These are phyloP conservation scores for Latrodectus geometricus DNA, from an alignment of 1,140 invertebrate genomes.

Conservation along the genomic window DNA sequence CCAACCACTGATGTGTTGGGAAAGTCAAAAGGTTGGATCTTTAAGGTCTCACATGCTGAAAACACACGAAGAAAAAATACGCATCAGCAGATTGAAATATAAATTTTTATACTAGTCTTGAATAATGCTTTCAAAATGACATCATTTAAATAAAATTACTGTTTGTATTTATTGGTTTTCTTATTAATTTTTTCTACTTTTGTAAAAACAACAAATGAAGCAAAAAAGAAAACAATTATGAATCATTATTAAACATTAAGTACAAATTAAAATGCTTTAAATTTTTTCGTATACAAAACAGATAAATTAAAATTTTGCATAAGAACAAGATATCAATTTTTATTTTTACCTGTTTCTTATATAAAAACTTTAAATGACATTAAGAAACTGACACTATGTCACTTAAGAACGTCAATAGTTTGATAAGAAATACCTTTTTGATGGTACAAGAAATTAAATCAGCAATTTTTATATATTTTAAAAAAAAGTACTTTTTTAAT, in stretches of 20 bases:
- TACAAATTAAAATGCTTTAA: too few relatives aligned
- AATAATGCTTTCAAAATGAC: not conserved
- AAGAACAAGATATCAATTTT: too few relatives aligned
- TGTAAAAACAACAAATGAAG: not conserved
- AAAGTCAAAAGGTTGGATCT: conserved; percentile 56
- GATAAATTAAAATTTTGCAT: too few relatives aligned
- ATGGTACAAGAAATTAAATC: conserved; percentile 3
- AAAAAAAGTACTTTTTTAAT: not conserved
- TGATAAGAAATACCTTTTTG: too few relatives aligned
- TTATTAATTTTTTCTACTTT: not conserved
- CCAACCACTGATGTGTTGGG: conserved; percentile 27
- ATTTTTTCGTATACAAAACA: too few relatives aligned
- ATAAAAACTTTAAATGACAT: too few relatives aligned
- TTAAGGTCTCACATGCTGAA: conserved; percentile 14
- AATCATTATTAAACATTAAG: not conserved
- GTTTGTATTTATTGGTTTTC: not conserved
- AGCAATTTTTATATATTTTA: too few relatives aligned
- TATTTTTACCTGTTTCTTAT: too few relatives aligned
- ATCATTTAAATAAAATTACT: not conserved
- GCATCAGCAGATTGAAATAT: not conserved
- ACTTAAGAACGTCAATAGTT: too few relatives aligned
- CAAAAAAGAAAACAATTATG: too few relatives aligned
- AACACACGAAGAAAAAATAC: not conserved
- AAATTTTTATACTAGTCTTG: not conserved
- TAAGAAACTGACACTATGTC: too few relatives aligned